Percentiles rank a stretch among this genome's conserved stretches.
phyloP scores from a whole-genome alignment of 2,797 vertebrate species.

The Parauchenoglanis punctatus region DNA sequence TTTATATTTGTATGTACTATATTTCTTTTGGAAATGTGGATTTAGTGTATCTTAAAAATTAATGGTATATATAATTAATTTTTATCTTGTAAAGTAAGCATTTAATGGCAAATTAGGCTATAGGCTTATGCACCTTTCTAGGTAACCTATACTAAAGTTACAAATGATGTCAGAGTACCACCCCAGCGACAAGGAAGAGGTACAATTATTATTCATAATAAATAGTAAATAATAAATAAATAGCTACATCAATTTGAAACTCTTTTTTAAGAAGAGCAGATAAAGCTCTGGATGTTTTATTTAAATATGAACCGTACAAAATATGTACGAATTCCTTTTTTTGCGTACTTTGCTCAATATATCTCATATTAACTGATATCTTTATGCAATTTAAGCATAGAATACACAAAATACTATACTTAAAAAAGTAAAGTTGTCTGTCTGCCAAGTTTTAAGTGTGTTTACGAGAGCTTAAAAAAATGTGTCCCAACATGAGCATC shows the following conservation, averaged over 20 bases:
- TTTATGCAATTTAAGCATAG: background rate
- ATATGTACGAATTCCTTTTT: background rate
- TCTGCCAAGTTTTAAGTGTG: constrained; percentile 54
- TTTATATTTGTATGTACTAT: background rate
- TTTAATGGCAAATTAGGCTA: background rate
- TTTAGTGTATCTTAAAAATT: background rate
- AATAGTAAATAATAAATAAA: background rate
- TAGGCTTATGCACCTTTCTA: background rate
- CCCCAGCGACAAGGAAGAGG: background rate
- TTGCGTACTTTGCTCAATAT: background rate
- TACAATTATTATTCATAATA: background rate
- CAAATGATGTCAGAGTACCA: background rate
- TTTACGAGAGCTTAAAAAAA: constrained; percentile 58
- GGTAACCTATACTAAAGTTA: background rate
- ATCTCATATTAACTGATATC: background rate
- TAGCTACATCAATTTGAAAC: background rate
- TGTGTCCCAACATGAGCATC: constrained; percentile 63
- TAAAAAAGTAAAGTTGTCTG: background rate
- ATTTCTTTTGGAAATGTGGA: background rate
- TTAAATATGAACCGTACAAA: background rate
- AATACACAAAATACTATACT: constrained; percentile 13
- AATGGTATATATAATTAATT: background rate
- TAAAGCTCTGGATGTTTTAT: background rate
- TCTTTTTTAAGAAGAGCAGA: background rate
- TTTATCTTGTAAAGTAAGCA: background rate